Evolutionary conservation across 2,888 invertebrate species (phyloP).

Genomic region (Anodontia alba): DNA sequence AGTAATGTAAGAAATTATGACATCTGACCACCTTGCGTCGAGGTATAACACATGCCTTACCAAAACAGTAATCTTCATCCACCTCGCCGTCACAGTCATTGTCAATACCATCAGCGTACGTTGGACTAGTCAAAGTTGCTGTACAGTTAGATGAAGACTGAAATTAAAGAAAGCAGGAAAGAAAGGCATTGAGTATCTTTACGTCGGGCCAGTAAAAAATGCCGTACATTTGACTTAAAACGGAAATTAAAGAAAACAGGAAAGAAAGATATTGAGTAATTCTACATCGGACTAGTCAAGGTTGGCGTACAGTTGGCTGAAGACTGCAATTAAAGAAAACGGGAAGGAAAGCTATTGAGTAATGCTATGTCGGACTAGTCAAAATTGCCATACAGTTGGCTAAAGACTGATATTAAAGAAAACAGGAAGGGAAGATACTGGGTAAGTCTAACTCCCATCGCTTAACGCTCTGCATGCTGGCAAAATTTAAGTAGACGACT

Average conservation of each 20-base stretch:
- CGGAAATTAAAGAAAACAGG: not conserved
- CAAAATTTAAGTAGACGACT: too few species aligned
- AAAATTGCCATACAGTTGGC: not conserved
- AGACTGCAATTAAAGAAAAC: not conserved
- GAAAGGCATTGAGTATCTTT: not conserved
- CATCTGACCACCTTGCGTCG: too few species aligned
- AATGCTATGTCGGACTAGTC: not conserved
- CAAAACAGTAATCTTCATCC: constrained; percentile 6
- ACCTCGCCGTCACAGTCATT: constrained; percentile 6
- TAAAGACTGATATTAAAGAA: not conserved
- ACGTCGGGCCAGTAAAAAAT: not conserved
- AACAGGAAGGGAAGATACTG: too few species aligned
- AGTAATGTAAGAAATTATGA: too few species aligned
- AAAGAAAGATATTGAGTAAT: too few species aligned
- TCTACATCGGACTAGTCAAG: not conserved
- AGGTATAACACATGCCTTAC: not conserved
- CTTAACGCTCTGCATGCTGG: too few species aligned
- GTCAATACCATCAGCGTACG: not conserved
- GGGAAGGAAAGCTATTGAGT: too few species aligned
- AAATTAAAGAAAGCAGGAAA: not conserved
- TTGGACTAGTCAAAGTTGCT: not conserved
- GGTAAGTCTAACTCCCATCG: too few species aligned
- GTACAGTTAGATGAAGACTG: not conserved
- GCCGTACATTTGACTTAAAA: not conserved
- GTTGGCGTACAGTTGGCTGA: not conserved